These are phyloP conservation scores for Antheraea mylitta DNA, from an alignment of 1,140 invertebrate species.

Conservation along the genomic window DNA sequence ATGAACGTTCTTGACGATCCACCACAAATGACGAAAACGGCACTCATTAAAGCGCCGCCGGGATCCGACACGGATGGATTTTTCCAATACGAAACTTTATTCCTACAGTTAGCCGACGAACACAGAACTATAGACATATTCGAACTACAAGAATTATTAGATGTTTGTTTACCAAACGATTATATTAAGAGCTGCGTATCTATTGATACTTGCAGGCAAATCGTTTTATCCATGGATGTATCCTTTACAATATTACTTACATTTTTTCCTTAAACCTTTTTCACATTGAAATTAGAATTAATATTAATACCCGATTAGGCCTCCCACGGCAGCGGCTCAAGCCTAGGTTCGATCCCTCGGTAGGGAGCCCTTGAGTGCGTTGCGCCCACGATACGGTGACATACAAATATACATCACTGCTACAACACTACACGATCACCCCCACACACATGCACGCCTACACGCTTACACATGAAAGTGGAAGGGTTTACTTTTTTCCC, in stretches of 20 bases:
- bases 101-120: conserved; percentile 94
- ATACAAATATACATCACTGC: too few relatives aligned
- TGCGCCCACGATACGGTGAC: too few relatives aligned
- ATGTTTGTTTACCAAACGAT: conserved; percentile 95
- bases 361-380: too few relatives aligned
- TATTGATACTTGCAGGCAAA: conserved; percentile 94
- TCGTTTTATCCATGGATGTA: conserved; percentile 93
- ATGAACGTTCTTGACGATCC: conserved; percentile 89
- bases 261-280: too few relatives aligned
- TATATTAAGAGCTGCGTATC: conserved; percentile 97
- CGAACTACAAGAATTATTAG: conserved; percentile 93
- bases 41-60: conserved; percentile 86
- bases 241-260: conserved; percentile 53
- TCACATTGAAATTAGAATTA: too few relatives aligned
- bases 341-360: too few relatives aligned
- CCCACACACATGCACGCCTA: too few relatives aligned
- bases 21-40: conserved; percentile 86
- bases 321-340: too few relatives aligned
- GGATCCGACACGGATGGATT: conserved; percentile 85
- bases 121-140: conserved; percentile 93
- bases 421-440: too few relatives aligned
- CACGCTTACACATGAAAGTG: too few relatives aligned
- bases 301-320: too few relatives aligned
- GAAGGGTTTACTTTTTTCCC: too few relatives aligned
- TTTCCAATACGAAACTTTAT: conserved; percentile 93